A percentile compares a stretch with the other conserved stretches of the same genome.
phyloP scores from a whole-genome alignment of 2,797 vertebrate genomes.

The Pseudochromis fuscus region DNA sequence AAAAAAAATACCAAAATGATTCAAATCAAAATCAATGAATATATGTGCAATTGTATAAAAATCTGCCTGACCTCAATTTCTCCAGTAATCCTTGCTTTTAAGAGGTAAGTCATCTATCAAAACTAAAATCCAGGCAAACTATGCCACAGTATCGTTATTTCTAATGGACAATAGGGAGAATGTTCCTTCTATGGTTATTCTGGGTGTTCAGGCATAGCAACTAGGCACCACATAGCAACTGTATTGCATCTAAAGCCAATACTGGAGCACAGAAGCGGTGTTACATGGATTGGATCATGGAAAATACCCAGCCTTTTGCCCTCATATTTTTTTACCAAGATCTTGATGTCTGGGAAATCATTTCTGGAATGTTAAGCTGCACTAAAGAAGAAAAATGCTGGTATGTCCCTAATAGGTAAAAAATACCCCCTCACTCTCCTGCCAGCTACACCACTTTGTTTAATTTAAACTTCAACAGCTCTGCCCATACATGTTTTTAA shows the following conservation, averaged over 20 bases:
- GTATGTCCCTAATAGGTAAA: slow-evolving; percentile 27
- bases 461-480: slow-evolving; percentile 8
- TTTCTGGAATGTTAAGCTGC: slow-evolving; percentile 67
- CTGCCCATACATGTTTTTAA: slow-evolving; percentile 13
- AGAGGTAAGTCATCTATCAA: not conserved
- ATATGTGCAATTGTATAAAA: not conserved
- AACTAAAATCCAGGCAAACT: slow-evolving; percentile 21
- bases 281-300: slow-evolving; percentile 27
- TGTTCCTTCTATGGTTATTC: slow-evolving; percentile 57
- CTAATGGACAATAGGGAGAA: slow-evolving; percentile 29
- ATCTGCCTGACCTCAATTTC: not conserved
- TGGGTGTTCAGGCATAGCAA: slow-evolving; percentile 68
- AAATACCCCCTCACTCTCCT: slow-evolving; percentile 15
- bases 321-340: slow-evolving; percentile 56
- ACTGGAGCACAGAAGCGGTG: slow-evolving; percentile 31
- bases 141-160: slow-evolving; percentile 33
- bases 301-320: slow-evolving; percentile 43
- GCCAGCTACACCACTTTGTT: slow-evolving; percentile 23
- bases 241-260: slow-evolving; percentile 42
- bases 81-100: not conserved
- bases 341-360: slow-evolving; percentile 58
- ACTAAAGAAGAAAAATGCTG: slow-evolving; percentile 33
- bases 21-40: not conserved
- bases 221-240: slow-evolving; percentile 70
- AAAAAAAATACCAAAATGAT: not conserved